Conservation (phyloP, 2,797 vertebrate species). For the Cirrhinus mrigala region DNA sequence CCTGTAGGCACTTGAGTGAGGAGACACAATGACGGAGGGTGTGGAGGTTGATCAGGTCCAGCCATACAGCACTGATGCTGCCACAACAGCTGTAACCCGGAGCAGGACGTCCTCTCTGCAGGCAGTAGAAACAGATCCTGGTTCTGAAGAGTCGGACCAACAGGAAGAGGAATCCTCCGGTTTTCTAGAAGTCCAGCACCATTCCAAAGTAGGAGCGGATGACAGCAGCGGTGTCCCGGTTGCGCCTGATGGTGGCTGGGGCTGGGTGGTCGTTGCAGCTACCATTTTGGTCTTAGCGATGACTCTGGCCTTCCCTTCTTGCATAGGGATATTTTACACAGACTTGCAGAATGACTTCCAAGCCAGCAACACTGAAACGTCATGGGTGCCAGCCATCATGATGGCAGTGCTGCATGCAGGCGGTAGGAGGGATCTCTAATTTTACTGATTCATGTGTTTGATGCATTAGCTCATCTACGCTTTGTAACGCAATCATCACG, state of each 20-base stretch:
- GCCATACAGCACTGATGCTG: slow-evolving; percentile 7
- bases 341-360: slow-evolving; percentile 85
- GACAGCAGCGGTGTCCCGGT: slow-evolving; percentile 21
- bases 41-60: slow-evolving; percentile 37
- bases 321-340: slow-evolving; percentile 84
- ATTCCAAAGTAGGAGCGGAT: background rate
- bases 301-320: slow-evolving; percentile 81
- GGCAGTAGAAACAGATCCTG: background rate
- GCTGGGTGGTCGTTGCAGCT: slow-evolving; percentile 85
- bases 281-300: slow-evolving; percentile 79
- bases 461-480: background rate
- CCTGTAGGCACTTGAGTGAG: slow-evolving; percentile 23
- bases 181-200: background rate
- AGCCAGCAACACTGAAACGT: slow-evolving; percentile 84
- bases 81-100: background rate
- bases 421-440: slow-evolving; percentile 68
- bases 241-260: slow-evolving; percentile 80
- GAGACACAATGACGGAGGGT: slow-evolving; percentile 61
- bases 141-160: slow-evolving; percentile 43
- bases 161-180: background rate
- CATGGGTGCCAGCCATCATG: slow-evolving; percentile 88
- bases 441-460: background rate
- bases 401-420: slow-evolving; percentile 81
- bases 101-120: slow-evolving; percentile 39
- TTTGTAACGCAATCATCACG: background rate